Percentiles rank a stretch among this genome's conserved stretches.
phyloP scores from a whole-genome alignment of 2,888 invertebrate species.

The Archips crataeganus region DNA sequence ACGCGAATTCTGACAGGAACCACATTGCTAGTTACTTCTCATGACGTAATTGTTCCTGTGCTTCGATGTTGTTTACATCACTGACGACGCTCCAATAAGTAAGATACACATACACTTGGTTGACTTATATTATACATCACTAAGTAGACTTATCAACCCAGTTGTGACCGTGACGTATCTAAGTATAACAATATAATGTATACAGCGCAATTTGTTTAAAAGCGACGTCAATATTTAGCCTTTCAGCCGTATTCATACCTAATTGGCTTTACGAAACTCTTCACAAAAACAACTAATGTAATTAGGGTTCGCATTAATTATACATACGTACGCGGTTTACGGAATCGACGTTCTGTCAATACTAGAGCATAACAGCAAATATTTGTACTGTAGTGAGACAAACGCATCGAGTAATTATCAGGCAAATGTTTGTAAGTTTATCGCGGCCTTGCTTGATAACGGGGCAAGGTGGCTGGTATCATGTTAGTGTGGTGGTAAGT shows the following conservation, averaged over 20 bases:
- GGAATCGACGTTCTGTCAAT: conserved; percentile 32
- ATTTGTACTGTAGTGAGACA: conserved; percentile 45
- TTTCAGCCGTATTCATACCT: conserved; percentile 5
- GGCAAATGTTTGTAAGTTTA: conserved; percentile 21
- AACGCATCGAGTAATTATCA: conserved; percentile 14
- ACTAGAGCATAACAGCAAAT: conserved; percentile 44
- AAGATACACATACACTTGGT: neutral
- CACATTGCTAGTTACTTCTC: neutral
- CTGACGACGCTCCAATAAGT: neutral
- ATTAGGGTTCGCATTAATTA: conserved; percentile 24
- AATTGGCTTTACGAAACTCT: conserved; percentile 14
- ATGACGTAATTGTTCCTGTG: neutral
- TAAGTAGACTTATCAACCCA: neutral
- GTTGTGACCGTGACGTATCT: neutral
- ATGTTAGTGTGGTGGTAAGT: conserved; percentile 20
- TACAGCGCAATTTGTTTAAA: conserved; percentile 11
- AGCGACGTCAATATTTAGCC: conserved; percentile 8
- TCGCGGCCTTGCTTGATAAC: neutral
- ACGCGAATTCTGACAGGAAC: conserved; percentile 9
- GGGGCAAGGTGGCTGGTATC: neutral
- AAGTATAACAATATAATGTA: neutral
- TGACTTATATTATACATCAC: neutral
- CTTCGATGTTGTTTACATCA: conserved; percentile 27
- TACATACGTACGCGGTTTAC: conserved; percentile 12
- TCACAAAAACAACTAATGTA: conserved; percentile 29